A percentile compares a stretch with the other conserved stretches of the same genome.
phyloP scores from a whole-genome alignment of 2,113 vertebrate species.

The Embiotoca jacksoni region DNA sequence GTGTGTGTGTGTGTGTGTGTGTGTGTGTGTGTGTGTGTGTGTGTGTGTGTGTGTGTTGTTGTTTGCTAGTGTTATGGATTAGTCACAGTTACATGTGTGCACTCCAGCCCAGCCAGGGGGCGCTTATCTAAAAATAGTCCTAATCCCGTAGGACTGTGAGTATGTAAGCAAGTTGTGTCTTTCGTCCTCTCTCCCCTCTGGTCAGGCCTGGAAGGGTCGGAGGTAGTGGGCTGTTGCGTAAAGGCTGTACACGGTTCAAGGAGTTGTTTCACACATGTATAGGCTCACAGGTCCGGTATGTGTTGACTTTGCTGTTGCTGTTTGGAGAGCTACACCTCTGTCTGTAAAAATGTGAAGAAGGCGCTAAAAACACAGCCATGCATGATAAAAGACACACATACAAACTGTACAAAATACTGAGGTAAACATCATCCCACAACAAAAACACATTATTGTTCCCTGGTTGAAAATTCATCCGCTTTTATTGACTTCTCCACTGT shows the following conservation, averaged over 20 bases:
- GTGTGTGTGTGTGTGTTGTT: slow-evolving; percentile 33
- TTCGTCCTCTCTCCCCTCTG: slow-evolving; percentile 49
- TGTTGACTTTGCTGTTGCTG: background rate
- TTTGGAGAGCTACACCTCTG: background rate
- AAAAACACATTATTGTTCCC: slow-evolving; percentile 76
- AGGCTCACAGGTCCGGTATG: background rate
- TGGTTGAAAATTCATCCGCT: slow-evolving; percentile 70
- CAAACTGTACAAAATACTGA: slow-evolving; percentile 49
- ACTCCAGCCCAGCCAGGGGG: slow-evolving; percentile 67
- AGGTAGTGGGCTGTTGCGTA: slow-evolving; percentile 36
- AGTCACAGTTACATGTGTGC: slow-evolving; percentile 74
- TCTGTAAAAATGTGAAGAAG: background rate
- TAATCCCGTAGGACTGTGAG: slow-evolving; percentile 56
- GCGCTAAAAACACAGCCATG: background rate
- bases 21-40: slow-evolving; percentile 17
- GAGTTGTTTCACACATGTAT: slow-evolving; percentile 23
- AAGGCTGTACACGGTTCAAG: slow-evolving; percentile 17
- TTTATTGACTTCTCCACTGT: slow-evolving; percentile 76
- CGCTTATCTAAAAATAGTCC: slow-evolving; percentile 72
- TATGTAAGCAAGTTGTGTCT: slow-evolving; percentile 50
- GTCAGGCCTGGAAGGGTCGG: slow-evolving; percentile 46
- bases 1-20: slow-evolving; percentile 4
- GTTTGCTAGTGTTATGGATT: slow-evolving; percentile 59
- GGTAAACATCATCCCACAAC: slow-evolving; percentile 70
- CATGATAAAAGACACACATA: slow-evolving; percentile 7